Conservation (phyloP, 2,113 vertebrate genomes). For the Percina caprodes region DNA sequence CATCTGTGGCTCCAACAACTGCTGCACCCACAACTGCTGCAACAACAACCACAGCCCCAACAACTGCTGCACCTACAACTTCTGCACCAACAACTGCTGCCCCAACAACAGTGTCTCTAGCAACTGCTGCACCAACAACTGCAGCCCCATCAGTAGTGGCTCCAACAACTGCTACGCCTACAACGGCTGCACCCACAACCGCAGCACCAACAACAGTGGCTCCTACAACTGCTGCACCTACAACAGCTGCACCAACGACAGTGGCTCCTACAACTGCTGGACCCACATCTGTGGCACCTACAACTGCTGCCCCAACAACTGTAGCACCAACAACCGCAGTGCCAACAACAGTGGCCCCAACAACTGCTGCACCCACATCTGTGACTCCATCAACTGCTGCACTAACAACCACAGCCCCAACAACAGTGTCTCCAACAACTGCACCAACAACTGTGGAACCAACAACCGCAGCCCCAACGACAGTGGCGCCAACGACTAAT, state of each 20-base stretch:
- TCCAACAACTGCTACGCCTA: too few species aligned
- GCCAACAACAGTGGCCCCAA: too few species aligned
- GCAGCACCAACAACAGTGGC: neutral
- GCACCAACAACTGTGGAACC: neutral
- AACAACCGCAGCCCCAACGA: too few species aligned
- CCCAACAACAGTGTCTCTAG: neutral
- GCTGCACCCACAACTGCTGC: neutral
- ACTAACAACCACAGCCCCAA: too few species aligned
- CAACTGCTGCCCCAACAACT: neutral
- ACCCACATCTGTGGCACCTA: neutral
- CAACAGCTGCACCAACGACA: neutral
- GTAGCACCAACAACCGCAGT: neutral
- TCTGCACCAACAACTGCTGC: rapidly evolving
- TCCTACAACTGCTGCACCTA: neutral
- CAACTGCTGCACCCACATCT: too few species aligned
- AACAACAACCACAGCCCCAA: rapidly evolving
- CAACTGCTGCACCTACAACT: neutral
- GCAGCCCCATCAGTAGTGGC: too few species aligned
- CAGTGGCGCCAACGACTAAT: too few species aligned
- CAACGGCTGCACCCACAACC: too few species aligned
- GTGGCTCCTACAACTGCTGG: neutral
- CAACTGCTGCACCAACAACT: too few species aligned
- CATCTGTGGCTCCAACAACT: too few species aligned
- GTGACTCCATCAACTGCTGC: too few species aligned
- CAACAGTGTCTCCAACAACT: too few species aligned